phyloP scores from a whole-genome alignment of 2,113 vertebrate species.

The Clarias macrocephalus region DNA sequence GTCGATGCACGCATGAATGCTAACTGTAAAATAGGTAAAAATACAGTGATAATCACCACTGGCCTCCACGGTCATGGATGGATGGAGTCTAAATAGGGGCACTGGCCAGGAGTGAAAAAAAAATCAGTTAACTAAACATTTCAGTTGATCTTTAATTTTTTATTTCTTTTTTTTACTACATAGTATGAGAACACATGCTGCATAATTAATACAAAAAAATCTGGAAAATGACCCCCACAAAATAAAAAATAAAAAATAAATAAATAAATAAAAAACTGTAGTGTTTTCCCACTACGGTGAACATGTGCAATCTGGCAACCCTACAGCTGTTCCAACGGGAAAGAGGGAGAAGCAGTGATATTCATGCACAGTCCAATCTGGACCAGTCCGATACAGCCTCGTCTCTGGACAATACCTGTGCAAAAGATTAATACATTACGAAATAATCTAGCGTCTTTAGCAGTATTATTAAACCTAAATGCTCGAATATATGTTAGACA shows the following conservation, averaged over 20 bases:
- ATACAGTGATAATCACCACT: no score
- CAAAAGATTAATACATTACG: background rate
- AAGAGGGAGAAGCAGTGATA: constrained; percentile 41
- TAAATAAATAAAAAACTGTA: background rate
- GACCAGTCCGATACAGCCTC: background rate
- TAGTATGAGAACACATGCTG: background rate
- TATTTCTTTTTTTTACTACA: background rate
- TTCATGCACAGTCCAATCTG: constrained; percentile 42
- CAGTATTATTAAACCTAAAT: background rate
- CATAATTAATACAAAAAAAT: background rate
- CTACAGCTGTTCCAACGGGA: constrained; percentile 58
- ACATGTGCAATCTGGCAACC: constrained; percentile 33
- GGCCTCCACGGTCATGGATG: no score
- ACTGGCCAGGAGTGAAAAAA: background rate
- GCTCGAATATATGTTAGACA: background rate
- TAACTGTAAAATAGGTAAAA: no score
- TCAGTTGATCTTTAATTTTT: background rate
- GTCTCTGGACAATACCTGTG: constrained; percentile 3
- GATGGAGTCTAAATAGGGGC: background rate
- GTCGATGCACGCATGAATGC: no score
- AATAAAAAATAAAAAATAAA: background rate
- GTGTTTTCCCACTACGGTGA: background rate
- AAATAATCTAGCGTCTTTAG: background rate
- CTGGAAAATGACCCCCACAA: background rate
- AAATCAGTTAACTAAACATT: background rate